Evolutionary conservation across 2,113 vertebrate genomes (phyloP), one percentile per base, ranked within the genome.

Genomic region (Jaculus jaculus): DNA sequence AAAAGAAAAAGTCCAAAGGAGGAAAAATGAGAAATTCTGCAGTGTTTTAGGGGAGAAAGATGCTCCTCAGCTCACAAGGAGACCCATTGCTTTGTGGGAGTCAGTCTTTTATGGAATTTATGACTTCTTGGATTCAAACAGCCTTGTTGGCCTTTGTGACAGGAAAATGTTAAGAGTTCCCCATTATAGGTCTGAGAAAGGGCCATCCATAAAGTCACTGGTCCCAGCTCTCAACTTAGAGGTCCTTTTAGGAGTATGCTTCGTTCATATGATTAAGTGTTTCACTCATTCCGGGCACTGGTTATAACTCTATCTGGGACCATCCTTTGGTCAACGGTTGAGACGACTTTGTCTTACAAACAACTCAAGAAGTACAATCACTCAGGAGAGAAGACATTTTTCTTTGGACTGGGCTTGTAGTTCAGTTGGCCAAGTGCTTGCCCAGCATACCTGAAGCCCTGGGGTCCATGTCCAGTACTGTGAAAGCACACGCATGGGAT

Each of bases 221-320:
- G 37, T 15, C 39, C n/a, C 73, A 34, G 58, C 66, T 85, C 51
- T 54, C 74, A 91, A 37, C 54, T 54, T 69, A 71, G n/a, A 85
- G 32, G 37, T 81, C 63, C 68, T 94, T 84, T n/a, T 32, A 81
- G 95, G 90, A 94, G 54, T 80, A 80, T 5, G 1, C 23, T 74
- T 61, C 54, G 61, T 71, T 89, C 21, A 84, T 84, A 74, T 75
- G 39, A 71, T 54, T 54, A 54, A 54, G 11, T 61, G 51, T 72
- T 63, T 66, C 51, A 86, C 66, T 71, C 84, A 60, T 4, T 63
- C 68, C 71, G 72, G 8, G 26, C 42, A 18, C 4, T 68, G 73
- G 65, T 63, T 91, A 51, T 63, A 91, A 37, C 69, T 82, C 61
- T 32, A 26, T 28, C 51, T 15, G 42, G 81, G 81, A 78, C 24